Evolutionary conservation across 2,888 invertebrate genomes (phyloP).

Genomic region (Meghimatium bilineatum): DNA sequence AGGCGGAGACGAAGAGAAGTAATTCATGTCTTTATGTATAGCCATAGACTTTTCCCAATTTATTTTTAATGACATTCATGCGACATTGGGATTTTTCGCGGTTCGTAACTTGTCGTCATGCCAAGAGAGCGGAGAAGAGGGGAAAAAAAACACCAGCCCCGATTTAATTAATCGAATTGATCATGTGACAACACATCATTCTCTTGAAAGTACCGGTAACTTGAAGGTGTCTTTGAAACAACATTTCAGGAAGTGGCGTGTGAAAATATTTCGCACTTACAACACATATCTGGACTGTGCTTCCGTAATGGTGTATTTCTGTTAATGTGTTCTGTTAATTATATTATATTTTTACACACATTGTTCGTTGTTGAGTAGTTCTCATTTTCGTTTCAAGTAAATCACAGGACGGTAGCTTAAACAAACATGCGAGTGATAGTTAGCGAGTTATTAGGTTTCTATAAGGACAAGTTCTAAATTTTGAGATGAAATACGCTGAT

Average conservation of each 20-base stretch:
- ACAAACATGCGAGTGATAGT: no score
- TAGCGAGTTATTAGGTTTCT: no score
- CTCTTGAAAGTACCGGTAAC: background rate
- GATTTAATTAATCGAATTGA: background rate
- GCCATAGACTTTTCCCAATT: background rate
- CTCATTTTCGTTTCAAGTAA: no score
- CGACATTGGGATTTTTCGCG: background rate
- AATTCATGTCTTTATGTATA: background rate
- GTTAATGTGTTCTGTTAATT: background rate
- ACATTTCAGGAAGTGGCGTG: background rate
- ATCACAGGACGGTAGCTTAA: no score
- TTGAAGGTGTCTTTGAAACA: background rate
- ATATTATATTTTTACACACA: background rate
- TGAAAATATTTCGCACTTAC: background rate
- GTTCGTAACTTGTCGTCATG: background rate
- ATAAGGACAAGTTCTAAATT: no score
- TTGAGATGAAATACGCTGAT: no score
- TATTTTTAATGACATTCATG: background rate
- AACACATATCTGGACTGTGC: background rate
- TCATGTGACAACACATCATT: background rate
- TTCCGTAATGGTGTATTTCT: background rate
- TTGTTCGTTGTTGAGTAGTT: no score
- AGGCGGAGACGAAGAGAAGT: background rate
- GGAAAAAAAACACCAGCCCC: background rate
- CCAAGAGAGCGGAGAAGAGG: no score